Evolutionary conservation across 2,797 vertebrate genomes (phyloP).

Genomic region (Chelidonichthys spinosus): DNA sequence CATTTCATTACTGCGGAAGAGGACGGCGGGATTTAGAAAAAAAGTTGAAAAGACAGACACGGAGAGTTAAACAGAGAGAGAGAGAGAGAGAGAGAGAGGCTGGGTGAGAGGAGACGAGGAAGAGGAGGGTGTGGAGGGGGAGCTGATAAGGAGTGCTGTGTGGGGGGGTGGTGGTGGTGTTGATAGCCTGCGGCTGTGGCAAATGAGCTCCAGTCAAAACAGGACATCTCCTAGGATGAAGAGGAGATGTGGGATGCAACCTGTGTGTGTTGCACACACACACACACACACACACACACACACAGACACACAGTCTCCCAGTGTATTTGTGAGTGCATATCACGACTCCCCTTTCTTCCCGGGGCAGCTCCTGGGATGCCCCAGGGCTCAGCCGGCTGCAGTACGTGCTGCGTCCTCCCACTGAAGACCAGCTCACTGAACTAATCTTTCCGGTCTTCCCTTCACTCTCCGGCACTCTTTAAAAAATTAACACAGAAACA

Average conservation of each 20-base stretch:
- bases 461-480: slow-evolving; percentile 8
- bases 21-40: slow-evolving; percentile 27
- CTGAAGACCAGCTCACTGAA: slow-evolving; percentile 37
- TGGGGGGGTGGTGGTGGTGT: slow-evolving; percentile 10
- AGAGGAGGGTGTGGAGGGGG: slow-evolving; percentile 17
- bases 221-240: slow-evolving; percentile 47
- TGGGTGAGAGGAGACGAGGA: slow-evolving; percentile 12
- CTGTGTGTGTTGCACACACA: not conserved
- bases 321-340: slow-evolving; percentile 33
- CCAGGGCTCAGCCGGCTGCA: slow-evolving; percentile 31
- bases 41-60: slow-evolving; percentile 18
- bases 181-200: slow-evolving; percentile 55
- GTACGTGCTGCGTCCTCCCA: slow-evolving; percentile 20
- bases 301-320: not conserved
- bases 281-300: not conserved
- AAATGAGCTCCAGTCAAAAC: slow-evolving; percentile 68
- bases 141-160: slow-evolving; percentile 38
- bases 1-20: slow-evolving; percentile 55
- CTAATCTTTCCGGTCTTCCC: slow-evolving; percentile 19
- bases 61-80: slow-evolving; percentile 24
- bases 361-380: slow-evolving; percentile 29
- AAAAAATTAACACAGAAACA: slow-evolving; percentile 9
- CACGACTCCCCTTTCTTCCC: slow-evolving; percentile 16
- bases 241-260: slow-evolving; percentile 41
- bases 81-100: slow-evolving; percentile 21